phyloP scores from a whole-genome alignment of 2,797 vertebrate species.

The Eulemur mongoz region DNA sequence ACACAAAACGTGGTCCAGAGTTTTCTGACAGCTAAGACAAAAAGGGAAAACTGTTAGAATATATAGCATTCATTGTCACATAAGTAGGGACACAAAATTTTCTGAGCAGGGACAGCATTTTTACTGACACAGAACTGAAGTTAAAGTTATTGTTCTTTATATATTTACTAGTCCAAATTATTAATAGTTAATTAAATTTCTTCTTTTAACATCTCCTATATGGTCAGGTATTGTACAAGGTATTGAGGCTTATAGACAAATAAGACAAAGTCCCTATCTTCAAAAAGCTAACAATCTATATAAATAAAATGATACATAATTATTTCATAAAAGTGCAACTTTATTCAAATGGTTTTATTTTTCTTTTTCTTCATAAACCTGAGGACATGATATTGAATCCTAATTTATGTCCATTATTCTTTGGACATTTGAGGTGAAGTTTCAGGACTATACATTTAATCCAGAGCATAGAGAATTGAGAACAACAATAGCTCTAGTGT shows the following conservation, averaged over 20 bases:
- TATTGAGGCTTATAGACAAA: not conserved
- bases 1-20: not conserved
- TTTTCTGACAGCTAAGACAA: conserved; percentile 42
- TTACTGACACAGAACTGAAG: not conserved
- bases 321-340: conserved; percentile 18
- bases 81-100: not conserved
- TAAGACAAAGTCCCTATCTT: not conserved
- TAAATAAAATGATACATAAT: not conserved
- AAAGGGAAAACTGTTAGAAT: not conserved
- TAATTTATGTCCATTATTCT: not conserved
- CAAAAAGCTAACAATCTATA: not conserved
- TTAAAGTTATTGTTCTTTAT: not conserved
- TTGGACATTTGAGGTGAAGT: not conserved
- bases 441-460: not conserved
- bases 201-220: not conserved
- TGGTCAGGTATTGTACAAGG: not conserved
- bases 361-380: not conserved
- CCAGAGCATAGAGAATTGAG: not conserved
- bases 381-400: not conserved
- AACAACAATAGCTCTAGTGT: not conserved
- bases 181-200: not conserved
- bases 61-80: not conserved
- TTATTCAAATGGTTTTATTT: conserved; percentile 14
- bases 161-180: not conserved
- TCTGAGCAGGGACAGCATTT: not conserved